Conservation (phyloP, 2,113 vertebrate species). For the Poeciliopsis prolifica region DNA sequence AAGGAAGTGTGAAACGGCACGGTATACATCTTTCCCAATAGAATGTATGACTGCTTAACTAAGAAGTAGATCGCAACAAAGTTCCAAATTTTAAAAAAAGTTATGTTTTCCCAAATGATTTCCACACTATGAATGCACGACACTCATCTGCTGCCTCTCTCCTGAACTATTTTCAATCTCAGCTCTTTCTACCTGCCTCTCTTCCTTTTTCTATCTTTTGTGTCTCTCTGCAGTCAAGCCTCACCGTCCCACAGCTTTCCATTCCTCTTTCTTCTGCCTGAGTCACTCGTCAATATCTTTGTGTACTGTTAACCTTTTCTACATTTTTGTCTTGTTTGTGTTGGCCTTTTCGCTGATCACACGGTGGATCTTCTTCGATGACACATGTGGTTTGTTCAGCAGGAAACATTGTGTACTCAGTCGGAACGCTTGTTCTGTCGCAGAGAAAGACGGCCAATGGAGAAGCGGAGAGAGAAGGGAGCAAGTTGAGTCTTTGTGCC, state of each 20-base stretch:
- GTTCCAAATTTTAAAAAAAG: neutral
- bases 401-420: conserved; percentile 46
- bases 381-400: conserved; percentile 64
- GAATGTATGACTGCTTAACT: neutral
- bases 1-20: neutral
- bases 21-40: neutral
- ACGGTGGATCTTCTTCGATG: conserved; percentile 63
- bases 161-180: conserved; percentile 28
- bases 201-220: conserved; percentile 20
- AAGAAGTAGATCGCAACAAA: neutral
- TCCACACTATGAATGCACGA: neutral
- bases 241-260: conserved; percentile 46
- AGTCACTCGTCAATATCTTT: conserved; percentile 75
- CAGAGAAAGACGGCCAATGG: conserved; percentile 19
- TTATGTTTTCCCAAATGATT: neutral
- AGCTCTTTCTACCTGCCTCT: conserved; percentile 26
- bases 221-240: conserved; percentile 38
- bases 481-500: conserved; percentile 44
- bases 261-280: conserved; percentile 68
- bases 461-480: conserved; percentile 18
- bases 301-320: conserved; percentile 77
- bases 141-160: neutral
- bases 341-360: conserved; percentile 51
- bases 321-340: conserved; percentile 43
- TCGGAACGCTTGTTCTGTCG: conserved; percentile 24